Percentiles rank a stretch among this genome's conserved stretches.
phyloP scores from a whole-genome alignment of 2,888 invertebrate species.

The Biston stratarius region DNA sequence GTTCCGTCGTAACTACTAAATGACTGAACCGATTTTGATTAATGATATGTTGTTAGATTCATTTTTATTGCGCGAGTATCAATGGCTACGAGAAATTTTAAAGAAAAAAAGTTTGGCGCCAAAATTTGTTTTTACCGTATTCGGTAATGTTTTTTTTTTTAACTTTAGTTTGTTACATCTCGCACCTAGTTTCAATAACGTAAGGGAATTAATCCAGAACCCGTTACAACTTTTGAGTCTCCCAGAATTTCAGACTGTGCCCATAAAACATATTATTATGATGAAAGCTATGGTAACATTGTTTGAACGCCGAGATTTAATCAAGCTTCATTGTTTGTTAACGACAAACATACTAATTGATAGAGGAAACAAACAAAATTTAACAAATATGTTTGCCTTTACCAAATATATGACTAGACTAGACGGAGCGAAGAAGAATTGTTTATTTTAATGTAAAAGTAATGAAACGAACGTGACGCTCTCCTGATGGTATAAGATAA shows the following conservation, averaged over 20 bases:
- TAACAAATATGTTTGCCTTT: not conserved
- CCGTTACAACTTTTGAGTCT: no score
- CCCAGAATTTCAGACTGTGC: not conserved
- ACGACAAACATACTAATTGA: not conserved
- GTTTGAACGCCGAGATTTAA: constrained; percentile 4
- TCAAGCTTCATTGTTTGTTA: constrained; percentile 9
- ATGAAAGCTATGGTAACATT: not conserved
- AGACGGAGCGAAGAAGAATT: constrained; percentile 3
- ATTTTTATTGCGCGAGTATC: no score
- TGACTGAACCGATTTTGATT: no score
- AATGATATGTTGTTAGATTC: no score
- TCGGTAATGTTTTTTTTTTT: no score
- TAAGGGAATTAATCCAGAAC: not conserved
- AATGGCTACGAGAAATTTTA: no score
- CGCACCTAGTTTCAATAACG: not conserved
- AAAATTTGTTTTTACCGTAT: no score
- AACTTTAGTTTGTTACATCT: no score
- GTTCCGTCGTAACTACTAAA: no score
- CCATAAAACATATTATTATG: not conserved
- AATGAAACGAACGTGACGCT: no score
- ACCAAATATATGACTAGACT: constrained; percentile 4
- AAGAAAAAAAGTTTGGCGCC: no score
- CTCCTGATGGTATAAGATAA: no score
- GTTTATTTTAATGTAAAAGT: not conserved
- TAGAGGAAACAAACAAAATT: constrained; percentile 8